Evolutionary conservation across 1,140 invertebrate species (phyloP).

Genomic region (Adelges cooleyi): DNA sequence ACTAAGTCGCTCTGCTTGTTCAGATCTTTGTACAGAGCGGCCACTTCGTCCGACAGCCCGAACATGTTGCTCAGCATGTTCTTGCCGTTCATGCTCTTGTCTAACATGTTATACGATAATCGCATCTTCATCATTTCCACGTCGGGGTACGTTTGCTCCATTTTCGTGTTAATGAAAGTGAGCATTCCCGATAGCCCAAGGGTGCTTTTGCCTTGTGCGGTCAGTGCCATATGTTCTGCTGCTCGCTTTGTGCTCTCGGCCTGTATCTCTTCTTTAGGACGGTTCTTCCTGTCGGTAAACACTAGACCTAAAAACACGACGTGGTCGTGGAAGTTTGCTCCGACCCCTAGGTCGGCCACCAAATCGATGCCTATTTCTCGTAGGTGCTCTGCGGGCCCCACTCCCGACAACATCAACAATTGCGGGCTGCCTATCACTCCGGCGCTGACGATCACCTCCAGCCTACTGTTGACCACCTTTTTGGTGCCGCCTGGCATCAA

Average conservation of each 20-base stretch:
- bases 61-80: conserved; percentile 4
- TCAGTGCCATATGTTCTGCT: conserved; percentile 35
- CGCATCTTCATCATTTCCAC: conserved; percentile 21
- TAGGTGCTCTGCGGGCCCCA: conserved; percentile 57
- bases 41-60: conserved; percentile 1
- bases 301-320: conserved; percentile 52
- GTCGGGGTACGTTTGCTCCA: neutral
- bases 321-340: conserved; percentile 69
- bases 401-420: conserved; percentile 59
- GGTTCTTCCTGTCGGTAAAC: conserved; percentile 47
- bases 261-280: conserved; percentile 36
- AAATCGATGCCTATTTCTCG: conserved; percentile 47
- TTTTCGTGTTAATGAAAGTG: conserved; percentile 17
- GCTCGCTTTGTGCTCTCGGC: conserved; percentile 48
- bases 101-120: neutral
- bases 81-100: neutral
- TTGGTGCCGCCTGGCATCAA: neutral
- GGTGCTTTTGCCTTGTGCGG: neutral
- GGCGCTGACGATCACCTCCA: conserved; percentile 55
- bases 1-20: neutral
- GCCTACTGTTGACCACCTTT: conserved; percentile 34
- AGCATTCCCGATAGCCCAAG: conserved; percentile 3
- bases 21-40: neutral
- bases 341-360: conserved; percentile 54
- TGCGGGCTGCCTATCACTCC: conserved; percentile 57